phyloP scores from a whole-genome alignment of 2,797 vertebrate genomes.

The Apogon talboti region DNA sequence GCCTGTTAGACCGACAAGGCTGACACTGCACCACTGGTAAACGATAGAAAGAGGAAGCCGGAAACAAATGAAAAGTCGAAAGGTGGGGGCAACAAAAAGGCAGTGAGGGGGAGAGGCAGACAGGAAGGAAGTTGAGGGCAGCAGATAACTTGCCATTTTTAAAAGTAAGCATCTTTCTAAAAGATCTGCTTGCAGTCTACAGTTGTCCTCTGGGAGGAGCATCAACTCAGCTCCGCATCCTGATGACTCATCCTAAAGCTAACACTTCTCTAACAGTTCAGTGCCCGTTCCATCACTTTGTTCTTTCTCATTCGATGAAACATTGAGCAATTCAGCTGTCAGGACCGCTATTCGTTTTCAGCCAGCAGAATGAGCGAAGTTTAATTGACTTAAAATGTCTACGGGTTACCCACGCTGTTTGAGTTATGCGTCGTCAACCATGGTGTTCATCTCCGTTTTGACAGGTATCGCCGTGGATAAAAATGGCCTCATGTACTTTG shows the following conservation, averaged over 20 bases:
- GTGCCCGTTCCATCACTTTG: constrained; percentile 59
- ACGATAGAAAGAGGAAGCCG: constrained; percentile 28
- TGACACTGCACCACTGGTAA: constrained; percentile 56
- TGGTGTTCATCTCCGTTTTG: constrained; percentile 38
- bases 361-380: constrained; percentile 53
- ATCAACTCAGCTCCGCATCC: constrained; percentile 46
- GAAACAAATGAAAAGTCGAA: constrained; percentile 53
- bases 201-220: constrained; percentile 55
- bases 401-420: constrained; percentile 24
- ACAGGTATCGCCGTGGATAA: constrained; percentile 97
- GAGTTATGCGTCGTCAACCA: constrained; percentile 66
- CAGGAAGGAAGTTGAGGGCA: constrained; percentile 33
- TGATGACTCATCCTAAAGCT: constrained; percentile 74
- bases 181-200: constrained; percentile 46
- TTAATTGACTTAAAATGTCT: constrained; percentile 74
- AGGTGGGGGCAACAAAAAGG: constrained; percentile 18
- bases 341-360: constrained; percentile 58
- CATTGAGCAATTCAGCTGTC: constrained; percentile 67
- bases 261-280: constrained; percentile 71
- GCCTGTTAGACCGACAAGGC: constrained; percentile 53
- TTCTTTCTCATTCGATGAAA: constrained; percentile 59
- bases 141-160: constrained; percentile 44
- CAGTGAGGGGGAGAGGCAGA: constrained; percentile 1
- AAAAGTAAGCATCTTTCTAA: constrained; percentile 13
- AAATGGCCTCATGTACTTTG: constrained; percentile 97